phyloP scores from a whole-genome alignment of 2,888 invertebrate species.

The Carterocephalus palaemon region DNA sequence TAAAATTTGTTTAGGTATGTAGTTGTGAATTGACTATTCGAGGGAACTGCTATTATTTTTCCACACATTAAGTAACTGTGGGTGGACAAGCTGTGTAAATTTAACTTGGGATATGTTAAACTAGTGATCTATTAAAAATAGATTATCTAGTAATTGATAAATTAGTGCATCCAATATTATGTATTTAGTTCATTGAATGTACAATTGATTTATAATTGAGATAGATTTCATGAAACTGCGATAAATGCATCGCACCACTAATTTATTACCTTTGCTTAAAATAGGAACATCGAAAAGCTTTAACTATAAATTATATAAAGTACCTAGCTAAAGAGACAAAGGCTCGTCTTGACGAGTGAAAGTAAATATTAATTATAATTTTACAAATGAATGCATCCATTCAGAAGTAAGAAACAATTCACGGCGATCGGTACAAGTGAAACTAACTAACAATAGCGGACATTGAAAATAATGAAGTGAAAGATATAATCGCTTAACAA shows the following conservation, averaged over 20 bases:
- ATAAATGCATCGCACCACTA: too few species aligned
- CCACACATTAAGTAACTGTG: too few species aligned
- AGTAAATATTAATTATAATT: constrained; percentile 58
- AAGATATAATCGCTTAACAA: constrained; percentile 14
- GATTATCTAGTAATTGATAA: too few species aligned
- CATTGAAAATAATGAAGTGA: constrained; percentile 33
- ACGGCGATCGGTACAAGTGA: constrained; percentile 34
- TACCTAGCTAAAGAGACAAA: constrained; percentile 7
- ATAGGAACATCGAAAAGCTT: too few species aligned
- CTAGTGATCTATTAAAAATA: too few species aligned
- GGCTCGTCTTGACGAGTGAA: constrained; percentile 37
- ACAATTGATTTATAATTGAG: constrained; percentile 1
- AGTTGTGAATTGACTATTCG: too few species aligned
- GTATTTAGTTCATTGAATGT: background rate
- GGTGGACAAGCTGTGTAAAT: too few species aligned
- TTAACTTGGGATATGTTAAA: too few species aligned
- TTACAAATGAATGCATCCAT: constrained; percentile 51
- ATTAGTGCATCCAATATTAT: background rate
- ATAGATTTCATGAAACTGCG: too few species aligned
- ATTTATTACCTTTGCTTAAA: too few species aligned
- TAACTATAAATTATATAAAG: background rate
- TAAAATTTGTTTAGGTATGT: too few species aligned
- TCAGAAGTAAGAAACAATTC: constrained; percentile 43
- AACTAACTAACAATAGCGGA: constrained; percentile 50
- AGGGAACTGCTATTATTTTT: too few species aligned